phyloP scores from a whole-genome alignment of 2,888 invertebrate genomes.

The Nephrocerus scutellatus region DNA sequence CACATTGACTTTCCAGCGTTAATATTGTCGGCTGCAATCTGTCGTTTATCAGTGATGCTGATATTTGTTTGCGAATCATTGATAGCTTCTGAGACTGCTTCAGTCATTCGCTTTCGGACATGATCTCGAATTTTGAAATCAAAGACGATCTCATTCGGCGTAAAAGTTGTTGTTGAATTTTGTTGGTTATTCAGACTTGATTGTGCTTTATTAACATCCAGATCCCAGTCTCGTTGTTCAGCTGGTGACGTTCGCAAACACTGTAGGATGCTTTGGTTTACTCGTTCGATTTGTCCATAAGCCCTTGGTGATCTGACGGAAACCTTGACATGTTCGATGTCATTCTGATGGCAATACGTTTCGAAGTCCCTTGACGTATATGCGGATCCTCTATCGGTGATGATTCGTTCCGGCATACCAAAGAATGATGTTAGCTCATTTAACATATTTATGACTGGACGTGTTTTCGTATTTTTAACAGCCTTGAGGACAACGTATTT shows the following conservation, averaged over 20 bases:
- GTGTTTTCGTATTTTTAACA: conserved; percentile 11
- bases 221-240: conserved; percentile 13
- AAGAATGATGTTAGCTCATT: conserved; percentile 20
- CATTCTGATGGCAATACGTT: conserved; percentile 20
- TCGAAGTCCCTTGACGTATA: conserved; percentile 27
- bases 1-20: too few relatives aligned
- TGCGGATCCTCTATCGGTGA: conserved; percentile 28
- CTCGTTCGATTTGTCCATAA: conserved; percentile 19
- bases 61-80: too few relatives aligned
- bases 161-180: conserved; percentile 12
- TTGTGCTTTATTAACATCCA: conserved; percentile 8
- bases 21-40: too few relatives aligned
- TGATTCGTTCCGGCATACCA: conserved; percentile 22
- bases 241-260: conserved; percentile 20
- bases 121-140: too few relatives aligned
- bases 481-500: conserved; percentile 17
- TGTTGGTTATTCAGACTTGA: conserved; percentile 14
- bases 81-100: too few relatives aligned
- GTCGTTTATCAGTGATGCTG: too few relatives aligned
- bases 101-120: too few relatives aligned
- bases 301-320: conserved; percentile 22
- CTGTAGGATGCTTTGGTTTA: conserved; percentile 16
- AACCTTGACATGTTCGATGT: conserved; percentile 25
- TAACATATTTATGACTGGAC: conserved; percentile 6
- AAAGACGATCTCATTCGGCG: conserved; percentile 19